phyloP scores from a whole-genome alignment of 2,888 invertebrate species.

The Ophion obscuratus region DNA sequence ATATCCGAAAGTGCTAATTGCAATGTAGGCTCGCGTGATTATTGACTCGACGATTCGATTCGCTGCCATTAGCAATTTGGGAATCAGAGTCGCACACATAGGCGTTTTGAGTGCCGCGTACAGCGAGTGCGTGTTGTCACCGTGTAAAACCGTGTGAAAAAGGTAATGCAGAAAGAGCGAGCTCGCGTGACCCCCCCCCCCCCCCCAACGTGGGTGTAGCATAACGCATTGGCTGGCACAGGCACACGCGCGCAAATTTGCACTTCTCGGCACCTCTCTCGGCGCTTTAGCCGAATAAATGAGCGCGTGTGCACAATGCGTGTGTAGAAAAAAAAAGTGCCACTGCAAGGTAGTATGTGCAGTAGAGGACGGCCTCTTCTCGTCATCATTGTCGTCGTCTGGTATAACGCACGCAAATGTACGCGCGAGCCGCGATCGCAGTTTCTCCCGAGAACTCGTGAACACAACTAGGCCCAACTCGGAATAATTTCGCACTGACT shows the following conservation, averaged over 20 bases:
- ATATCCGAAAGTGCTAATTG: not conserved
- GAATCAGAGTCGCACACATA: constrained; percentile 15
- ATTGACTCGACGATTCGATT: constrained; percentile 62
- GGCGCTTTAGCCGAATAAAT: constrained; percentile 8
- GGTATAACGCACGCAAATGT: not conserved
- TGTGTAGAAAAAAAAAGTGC: not conserved
- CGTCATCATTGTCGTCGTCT: not conserved
- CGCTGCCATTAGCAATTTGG: constrained; percentile 61
- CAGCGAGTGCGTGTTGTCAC: too few species aligned
- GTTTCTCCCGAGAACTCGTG: constrained; percentile 68
- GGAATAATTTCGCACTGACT: constrained; percentile 50
- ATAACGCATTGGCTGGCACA: constrained; percentile 1
- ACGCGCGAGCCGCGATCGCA: constrained; percentile 23
- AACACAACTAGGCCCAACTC: constrained; percentile 41
- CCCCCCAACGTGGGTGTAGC: constrained; percentile 3
- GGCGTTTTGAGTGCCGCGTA: too few species aligned
- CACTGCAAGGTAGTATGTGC: not conserved
- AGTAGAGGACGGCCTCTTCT: not conserved
- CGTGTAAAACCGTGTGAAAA: constrained; percentile 43
- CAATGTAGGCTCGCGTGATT: constrained; percentile 64
- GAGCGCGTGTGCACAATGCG: constrained; percentile 50
- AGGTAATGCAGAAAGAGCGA: not conserved
- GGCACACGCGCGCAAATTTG: not conserved
- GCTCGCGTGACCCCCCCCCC: too few species aligned
- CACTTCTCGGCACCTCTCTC: not conserved